Conservation (phyloP, 2,888 invertebrate species). For the Pollenia griseotomentosa region DNA sequence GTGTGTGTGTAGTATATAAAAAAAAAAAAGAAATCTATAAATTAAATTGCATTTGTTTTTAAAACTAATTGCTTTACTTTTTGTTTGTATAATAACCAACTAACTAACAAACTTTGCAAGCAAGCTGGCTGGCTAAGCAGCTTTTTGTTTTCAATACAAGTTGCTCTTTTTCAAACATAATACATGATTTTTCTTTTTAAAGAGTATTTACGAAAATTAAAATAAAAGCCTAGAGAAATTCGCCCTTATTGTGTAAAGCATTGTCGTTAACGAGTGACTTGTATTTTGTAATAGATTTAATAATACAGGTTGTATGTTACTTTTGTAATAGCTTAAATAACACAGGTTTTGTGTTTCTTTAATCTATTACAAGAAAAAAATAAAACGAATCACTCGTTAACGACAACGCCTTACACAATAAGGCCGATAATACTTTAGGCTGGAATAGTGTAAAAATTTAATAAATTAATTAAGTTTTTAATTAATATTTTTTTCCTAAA, state of each 20-base stretch:
- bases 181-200: conserved; percentile 19
- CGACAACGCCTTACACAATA: too few relatives aligned
- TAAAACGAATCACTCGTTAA: too few relatives aligned
- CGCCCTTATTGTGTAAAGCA: too few relatives aligned
- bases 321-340: too few relatives aligned
- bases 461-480: conserved; percentile 8
- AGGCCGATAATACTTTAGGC: conserved; percentile 31
- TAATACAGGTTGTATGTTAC: too few relatives aligned
- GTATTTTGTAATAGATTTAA: too few relatives aligned
- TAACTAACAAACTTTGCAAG: conserved; percentile 71
- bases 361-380: too few relatives aligned
- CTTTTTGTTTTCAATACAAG: background rate
- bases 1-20: background rate
- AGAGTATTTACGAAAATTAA: background rate
- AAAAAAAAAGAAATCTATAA: conserved; percentile 45
- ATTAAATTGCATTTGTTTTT: conserved; percentile 58
- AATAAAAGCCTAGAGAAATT: conserved; percentile 34
- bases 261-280: too few relatives aligned
- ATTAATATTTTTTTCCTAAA: conserved; percentile 4
- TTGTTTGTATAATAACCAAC: conserved; percentile 55
- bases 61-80: background rate
- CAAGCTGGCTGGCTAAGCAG: conserved; percentile 51
- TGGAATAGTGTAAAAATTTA: conserved; percentile 47
- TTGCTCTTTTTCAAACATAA: conserved; percentile 16
- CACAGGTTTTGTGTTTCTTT: too few relatives aligned